phyloP scores from a whole-genome alignment of 2,113 vertebrate species.

The Poecile atricapillus region DNA sequence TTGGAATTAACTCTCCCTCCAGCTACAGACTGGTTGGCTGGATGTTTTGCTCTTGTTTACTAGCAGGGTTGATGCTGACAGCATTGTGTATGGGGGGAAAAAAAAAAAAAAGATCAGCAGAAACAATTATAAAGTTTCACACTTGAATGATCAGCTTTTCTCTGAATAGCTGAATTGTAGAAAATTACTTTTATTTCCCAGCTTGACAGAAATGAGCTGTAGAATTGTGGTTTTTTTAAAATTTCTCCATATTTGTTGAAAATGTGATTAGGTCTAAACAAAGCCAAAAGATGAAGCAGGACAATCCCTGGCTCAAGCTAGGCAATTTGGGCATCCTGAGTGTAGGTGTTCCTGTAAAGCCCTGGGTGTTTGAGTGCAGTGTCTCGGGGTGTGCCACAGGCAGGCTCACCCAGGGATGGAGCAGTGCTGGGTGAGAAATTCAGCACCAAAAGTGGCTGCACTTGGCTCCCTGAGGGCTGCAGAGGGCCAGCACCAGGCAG shows the following conservation, averaged over 20 bases:
- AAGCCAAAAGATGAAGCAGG: neutral
- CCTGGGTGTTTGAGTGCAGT: neutral
- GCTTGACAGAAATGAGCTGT: neutral
- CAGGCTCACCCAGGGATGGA: neutral
- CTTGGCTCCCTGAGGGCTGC: neutral
- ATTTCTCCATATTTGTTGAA: neutral
- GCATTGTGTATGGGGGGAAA: fast-evolving
- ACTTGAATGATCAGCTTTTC: neutral
- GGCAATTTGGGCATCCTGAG: neutral
- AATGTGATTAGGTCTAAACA: neutral
- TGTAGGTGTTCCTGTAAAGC: neutral
- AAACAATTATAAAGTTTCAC: neutral
- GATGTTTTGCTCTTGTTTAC: neutral
- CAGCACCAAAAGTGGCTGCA: neutral
- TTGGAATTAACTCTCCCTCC: neutral
- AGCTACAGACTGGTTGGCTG: neutral
- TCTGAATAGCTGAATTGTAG: neutral
- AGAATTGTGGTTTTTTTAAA: neutral
- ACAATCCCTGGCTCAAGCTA: neutral
- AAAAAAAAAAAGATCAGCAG: neutral
- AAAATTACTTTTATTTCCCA: neutral
- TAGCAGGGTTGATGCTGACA: neutral
- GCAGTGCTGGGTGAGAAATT: neutral
- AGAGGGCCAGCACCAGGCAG: neutral
- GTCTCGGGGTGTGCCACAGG: neutral